These are phyloP conservation scores for Aurelia coerulea DNA, from an alignment of 30 jellyfish, hydroid and myxozoan species.

Conservation along the genomic window DNA sequence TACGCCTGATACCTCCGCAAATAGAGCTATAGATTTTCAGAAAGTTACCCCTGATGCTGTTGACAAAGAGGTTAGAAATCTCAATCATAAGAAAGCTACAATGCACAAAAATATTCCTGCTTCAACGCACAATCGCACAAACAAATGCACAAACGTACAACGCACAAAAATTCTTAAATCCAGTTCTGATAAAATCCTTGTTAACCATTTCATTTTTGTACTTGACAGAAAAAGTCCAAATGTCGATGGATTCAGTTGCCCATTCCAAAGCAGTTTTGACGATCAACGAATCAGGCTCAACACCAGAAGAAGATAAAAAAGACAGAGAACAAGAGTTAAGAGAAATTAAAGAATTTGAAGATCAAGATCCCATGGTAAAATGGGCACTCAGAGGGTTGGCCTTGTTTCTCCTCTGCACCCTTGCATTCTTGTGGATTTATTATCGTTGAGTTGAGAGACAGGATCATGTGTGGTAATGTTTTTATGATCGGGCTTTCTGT, in stretches of 20 bases:
- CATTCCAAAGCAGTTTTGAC: slow-evolving; percentile 62
- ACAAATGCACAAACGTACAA: no score
- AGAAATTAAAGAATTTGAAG: slow-evolving; percentile 80
- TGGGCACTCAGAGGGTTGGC: slow-evolving; percentile 81
- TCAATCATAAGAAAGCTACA: no score
- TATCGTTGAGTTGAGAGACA: slow-evolving; percentile 56
- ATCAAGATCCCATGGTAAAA: slow-evolving; percentile 37
- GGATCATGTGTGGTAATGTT: no score
- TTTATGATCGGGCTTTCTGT: no score
- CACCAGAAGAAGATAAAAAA: slow-evolving; percentile 32
- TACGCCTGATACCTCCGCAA: no score
- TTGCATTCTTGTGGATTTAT: slow-evolving; percentile 79
- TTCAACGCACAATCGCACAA: no score
- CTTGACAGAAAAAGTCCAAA: slow-evolving; percentile 28
- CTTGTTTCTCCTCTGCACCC: slow-evolving; percentile 47
- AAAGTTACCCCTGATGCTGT: no score
- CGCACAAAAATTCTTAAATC: no score
- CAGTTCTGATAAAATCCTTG: no score
- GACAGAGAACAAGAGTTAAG: slow-evolving; percentile 59
- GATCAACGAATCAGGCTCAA: slow-evolving; percentile 19
- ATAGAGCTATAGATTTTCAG: no score
- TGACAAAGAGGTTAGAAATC: no score
- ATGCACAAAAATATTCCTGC: no score
- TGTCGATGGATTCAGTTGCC: slow-evolving; percentile 57
- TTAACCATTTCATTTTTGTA: neutral